phyloP scores from a whole-genome alignment of 2,113 vertebrate species.

The Promerops cafer region DNA sequence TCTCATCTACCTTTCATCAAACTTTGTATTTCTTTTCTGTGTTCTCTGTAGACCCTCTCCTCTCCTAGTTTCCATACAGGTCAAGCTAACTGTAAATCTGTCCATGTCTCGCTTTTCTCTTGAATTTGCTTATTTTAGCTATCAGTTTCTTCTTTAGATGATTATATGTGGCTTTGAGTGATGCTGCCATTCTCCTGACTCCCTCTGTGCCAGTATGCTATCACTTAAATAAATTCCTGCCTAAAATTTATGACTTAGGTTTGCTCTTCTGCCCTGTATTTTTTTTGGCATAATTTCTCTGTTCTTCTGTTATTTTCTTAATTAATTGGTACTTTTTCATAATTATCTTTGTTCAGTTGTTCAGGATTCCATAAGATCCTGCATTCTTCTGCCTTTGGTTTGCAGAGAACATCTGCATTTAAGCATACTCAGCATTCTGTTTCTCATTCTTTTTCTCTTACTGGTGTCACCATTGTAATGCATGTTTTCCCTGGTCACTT shows the following conservation, averaged over 20 bases:
- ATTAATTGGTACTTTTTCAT: background rate
- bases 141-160: background rate
- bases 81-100: background rate
- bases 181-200: background rate
- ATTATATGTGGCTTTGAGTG: background rate
- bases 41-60: background rate
- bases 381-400: background rate
- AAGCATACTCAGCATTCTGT: background rate
- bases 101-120: background rate
- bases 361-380: background rate
- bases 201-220: background rate
- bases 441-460: background rate
- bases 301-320: background rate
- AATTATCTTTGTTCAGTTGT: background rate
- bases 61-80: background rate
- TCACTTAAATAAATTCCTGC: background rate
- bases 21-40: background rate
- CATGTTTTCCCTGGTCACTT: background rate
- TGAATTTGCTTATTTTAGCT: background rate
- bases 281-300: background rate
- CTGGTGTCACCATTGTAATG: background rate
- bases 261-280: background rate
- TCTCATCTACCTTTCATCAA: background rate
- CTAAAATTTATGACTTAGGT: background rate
- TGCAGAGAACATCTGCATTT: background rate